Evolutionary conservation across 64 coral and sea anemone genomes (phyloP).

Genomic region (Dendrophyllia cribrosa): DNA sequence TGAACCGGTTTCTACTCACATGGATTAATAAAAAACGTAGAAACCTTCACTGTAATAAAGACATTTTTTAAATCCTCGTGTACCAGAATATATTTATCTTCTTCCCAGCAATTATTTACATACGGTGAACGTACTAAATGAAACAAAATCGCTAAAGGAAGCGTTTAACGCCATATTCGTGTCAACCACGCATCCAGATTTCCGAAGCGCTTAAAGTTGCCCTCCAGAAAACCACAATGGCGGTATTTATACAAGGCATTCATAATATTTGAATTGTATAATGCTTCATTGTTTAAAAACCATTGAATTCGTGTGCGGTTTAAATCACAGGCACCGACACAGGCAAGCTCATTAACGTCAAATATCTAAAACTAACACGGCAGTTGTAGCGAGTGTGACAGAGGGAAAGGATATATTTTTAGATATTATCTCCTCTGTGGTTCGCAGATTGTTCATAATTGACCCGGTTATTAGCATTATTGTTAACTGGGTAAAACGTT

Average conservation of each 20-base stretch:
- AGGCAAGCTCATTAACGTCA: slow-evolving; percentile 64
- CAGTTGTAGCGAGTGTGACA: slow-evolving; percentile 23
- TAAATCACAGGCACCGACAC: slow-evolving; percentile 39
- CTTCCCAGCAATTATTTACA: background rate
- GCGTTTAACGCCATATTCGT: background rate
- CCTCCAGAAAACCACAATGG: slow-evolving; percentile 63
- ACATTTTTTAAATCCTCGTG: background rate
- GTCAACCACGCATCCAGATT: slow-evolving; percentile 17
- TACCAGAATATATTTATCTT: background rate
- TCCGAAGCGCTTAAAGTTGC: slow-evolving; percentile 60
- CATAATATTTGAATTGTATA: slow-evolving; percentile 92
- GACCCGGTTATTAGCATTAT: slow-evolving; percentile 88
- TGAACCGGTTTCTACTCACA: slow-evolving; percentile 71
- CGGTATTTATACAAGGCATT: slow-evolving; percentile 75
- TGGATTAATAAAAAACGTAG: slow-evolving; percentile 15
- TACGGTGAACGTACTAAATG: background rate
- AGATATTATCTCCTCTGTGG: slow-evolving; percentile 78
- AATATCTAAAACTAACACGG: slow-evolving; percentile 70
- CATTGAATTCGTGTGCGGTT: slow-evolving; percentile 47
- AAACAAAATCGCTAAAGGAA: background rate
- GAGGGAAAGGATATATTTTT: background rate
- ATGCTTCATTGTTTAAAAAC: slow-evolving; percentile 64
- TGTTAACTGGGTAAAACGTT: slow-evolving; percentile 72
- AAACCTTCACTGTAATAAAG: slow-evolving; percentile 1
- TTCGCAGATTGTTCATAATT: slow-evolving; percentile 93